phyloP scores from a whole-genome alignment of 2,797 vertebrate species.

The Myotis daubentonii region DNA sequence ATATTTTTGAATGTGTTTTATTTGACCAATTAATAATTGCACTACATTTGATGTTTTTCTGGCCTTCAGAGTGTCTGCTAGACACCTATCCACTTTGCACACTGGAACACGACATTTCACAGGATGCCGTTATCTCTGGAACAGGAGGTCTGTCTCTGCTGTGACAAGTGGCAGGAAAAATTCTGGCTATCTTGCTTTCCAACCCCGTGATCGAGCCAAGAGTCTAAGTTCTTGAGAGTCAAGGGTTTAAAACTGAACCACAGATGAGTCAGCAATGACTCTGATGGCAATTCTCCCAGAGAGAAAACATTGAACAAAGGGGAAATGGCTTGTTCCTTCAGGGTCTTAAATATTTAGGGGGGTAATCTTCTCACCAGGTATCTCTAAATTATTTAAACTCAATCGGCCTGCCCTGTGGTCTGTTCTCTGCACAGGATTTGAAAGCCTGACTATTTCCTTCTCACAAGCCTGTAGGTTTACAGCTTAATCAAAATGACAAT shows the following conservation, averaged over 20 bases:
- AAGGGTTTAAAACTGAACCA: background rate
- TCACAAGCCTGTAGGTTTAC: constrained; percentile 69
- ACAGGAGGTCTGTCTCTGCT: background rate
- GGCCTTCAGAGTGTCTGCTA: background rate
- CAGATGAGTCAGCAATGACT: constrained; percentile 38
- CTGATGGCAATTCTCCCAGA: background rate
- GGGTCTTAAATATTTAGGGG: constrained; percentile 67
- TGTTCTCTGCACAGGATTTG: constrained; percentile 43
- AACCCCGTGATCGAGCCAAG: background rate
- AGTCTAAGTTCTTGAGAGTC: background rate
- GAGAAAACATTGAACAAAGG: constrained; percentile 54
- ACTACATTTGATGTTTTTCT: background rate
- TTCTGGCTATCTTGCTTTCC: background rate
- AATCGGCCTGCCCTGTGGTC: constrained; percentile 58
- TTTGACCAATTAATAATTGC: background rate
- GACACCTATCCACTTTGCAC: background rate
- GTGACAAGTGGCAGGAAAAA: background rate
- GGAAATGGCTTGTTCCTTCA: constrained; percentile 42
- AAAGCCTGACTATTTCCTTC: constrained; percentile 54
- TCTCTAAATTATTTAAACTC: constrained; percentile 75
- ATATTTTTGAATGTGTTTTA: background rate
- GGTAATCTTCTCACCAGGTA: constrained; percentile 63
- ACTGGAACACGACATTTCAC: background rate
- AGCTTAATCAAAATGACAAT: constrained; percentile 75
- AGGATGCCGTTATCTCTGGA: background rate